Conservation (phyloP, 2,797 vertebrate genomes). For the Spondyliosoma cantharus region DNA sequence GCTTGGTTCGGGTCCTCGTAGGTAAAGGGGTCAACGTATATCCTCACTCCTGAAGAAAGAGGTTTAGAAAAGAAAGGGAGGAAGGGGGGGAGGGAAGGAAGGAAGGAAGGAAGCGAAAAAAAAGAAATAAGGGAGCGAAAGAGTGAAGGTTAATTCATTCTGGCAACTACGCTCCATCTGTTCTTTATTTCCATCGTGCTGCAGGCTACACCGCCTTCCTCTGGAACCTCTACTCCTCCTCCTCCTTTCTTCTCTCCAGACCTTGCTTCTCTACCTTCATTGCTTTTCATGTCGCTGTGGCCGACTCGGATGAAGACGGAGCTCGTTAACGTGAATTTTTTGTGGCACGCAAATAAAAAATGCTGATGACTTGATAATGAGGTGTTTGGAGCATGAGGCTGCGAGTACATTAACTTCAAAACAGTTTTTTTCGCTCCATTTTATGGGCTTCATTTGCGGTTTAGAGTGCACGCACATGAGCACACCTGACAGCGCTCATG, state of each 20-base stretch:
- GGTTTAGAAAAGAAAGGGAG: conserved; percentile 71
- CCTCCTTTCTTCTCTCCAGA: conserved; percentile 42
- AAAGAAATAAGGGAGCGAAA: conserved; percentile 35
- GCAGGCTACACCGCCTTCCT: conserved; percentile 66
- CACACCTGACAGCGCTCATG: conserved; percentile 61
- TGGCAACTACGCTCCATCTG: conserved; percentile 70
- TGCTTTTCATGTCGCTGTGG: conserved; percentile 56
- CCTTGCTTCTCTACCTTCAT: conserved; percentile 44
- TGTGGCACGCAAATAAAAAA: conserved; percentile 61
- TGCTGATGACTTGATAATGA: conserved; percentile 78
- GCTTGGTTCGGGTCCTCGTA: conserved; percentile 99
- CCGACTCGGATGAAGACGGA: conserved; percentile 62
- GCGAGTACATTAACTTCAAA: conserved; percentile 65
- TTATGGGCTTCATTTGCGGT: conserved; percentile 63
- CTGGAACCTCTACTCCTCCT: conserved; percentile 46
- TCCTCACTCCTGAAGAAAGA: conserved; percentile 90
- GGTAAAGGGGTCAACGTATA: conserved; percentile 97
- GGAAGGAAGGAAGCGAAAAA: conserved; percentile 8
- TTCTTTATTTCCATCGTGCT: conserved; percentile 75
- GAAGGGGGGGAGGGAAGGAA: conserved; percentile 2
- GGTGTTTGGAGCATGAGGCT: conserved; percentile 64
- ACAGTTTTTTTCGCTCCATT: conserved; percentile 46
- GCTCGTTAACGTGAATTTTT: conserved; percentile 72
- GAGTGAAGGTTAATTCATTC: conserved; percentile 72
- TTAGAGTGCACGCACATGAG: conserved; percentile 36